These are phyloP conservation scores for Griposia aprilina DNA, from an alignment of 2,888 invertebrate species.

Conservation along the genomic window DNA sequence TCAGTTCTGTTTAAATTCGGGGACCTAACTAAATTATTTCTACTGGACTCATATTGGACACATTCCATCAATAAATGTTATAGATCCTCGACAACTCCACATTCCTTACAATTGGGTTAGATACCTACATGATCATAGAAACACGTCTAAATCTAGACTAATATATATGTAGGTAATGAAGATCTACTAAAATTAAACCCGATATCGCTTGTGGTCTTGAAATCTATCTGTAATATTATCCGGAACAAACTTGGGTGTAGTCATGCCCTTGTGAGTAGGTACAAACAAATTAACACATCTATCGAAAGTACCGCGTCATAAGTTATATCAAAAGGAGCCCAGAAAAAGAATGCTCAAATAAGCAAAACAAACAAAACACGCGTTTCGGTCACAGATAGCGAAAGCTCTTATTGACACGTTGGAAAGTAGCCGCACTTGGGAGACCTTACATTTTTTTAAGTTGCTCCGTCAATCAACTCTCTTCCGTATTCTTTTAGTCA, in stretches of 20 bases:
- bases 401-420: slow-evolving; percentile 90
- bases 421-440: slow-evolving; percentile 84
- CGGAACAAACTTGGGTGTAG: slow-evolving; percentile 38
- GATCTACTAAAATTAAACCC: slow-evolving; percentile 14
- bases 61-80: no score
- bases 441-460: slow-evolving; percentile 70
- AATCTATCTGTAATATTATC: slow-evolving; percentile 10
- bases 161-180: background rate
- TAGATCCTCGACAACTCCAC: no score
- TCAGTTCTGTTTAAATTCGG: no score
- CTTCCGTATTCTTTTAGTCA: slow-evolving; percentile 65
- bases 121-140: background rate
- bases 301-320: slow-evolving; percentile 74
- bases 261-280: slow-evolving; percentile 62
- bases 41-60: no score
- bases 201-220: slow-evolving; percentile 32
- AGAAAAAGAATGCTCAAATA: slow-evolving; percentile 83
- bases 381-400: slow-evolving; percentile 88
- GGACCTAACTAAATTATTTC: no score
- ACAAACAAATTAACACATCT: slow-evolving; percentile 74
- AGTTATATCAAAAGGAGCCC: slow-evolving; percentile 71
- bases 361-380: slow-evolving; percentile 84
- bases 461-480: slow-evolving; percentile 61
- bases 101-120: no score
- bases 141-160: slow-evolving; percentile 8